A percentile compares a stretch with the other conserved stretches of the same genome.
phyloP scores from a whole-genome alignment of 2,797 vertebrate genomes.

The Protonibea diacanthus region DNA sequence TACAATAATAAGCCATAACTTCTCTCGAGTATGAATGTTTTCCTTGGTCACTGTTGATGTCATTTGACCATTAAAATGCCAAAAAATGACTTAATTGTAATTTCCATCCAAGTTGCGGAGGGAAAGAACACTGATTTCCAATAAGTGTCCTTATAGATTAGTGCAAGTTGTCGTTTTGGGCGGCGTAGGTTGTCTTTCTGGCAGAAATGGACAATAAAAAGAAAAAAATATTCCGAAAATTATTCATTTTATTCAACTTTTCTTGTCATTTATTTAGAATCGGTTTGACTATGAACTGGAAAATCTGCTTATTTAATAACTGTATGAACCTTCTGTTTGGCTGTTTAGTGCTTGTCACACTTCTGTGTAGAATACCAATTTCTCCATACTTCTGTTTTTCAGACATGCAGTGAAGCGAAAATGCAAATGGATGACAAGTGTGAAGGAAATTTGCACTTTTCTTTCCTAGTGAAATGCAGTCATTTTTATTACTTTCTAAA shows the following conservation, averaged over 20 bases:
- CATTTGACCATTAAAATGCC: slow-evolving; percentile 72
- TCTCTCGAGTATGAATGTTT: slow-evolving; percentile 73
- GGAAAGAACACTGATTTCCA: slow-evolving; percentile 58
- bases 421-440: neutral
- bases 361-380: no score
- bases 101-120: slow-evolving; percentile 68
- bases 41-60: slow-evolving; percentile 84
- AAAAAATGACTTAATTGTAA: slow-evolving; percentile 80
- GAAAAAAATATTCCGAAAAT: slow-evolving; percentile 9
- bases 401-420: neutral
- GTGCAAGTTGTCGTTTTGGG: slow-evolving; percentile 49
- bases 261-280: neutral
- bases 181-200: slow-evolving; percentile 43
- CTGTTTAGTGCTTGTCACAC: neutral
- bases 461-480: no score
- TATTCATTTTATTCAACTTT: neutral
- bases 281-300: neutral
- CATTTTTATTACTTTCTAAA: no score
- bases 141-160: slow-evolving; percentile 62
- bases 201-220: slow-evolving; percentile 7
- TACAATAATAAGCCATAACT: slow-evolving; percentile 80
- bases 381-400: neutral
- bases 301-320: neutral
- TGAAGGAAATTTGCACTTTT: neutral
- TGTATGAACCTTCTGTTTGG: slow-evolving; percentile 5